Evolutionary conservation across 2,113 vertebrate species (phyloP), one percentile per base, ranked within the genome.

Genomic region (Xiphias gladius): DNA sequence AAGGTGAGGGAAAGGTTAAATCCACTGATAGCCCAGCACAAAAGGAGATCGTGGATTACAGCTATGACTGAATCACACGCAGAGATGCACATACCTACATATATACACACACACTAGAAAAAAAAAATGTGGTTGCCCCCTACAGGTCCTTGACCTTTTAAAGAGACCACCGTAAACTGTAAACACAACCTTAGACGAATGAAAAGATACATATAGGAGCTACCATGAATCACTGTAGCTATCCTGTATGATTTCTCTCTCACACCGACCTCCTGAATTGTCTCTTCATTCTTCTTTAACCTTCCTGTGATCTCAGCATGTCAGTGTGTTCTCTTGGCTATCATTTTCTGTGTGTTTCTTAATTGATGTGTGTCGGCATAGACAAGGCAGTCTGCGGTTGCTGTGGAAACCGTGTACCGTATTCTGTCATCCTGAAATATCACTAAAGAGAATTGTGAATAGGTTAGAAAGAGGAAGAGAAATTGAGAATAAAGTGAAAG

Each of bases 1-100:
- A 62, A 71, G 77, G 74, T 67, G 62, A 76, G 58, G 82, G 73
- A 82, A 88, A 93, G 88, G 89, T 91, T 76, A 92, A 55, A 57
- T 84, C 77, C 0, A 2, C 72, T 39, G 83, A 89, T 87, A 82
- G 65, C 73, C 61, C 2, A 30, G 32, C 59, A 57, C 61, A 80
- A 85, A 76, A 39, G n/a, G 43, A 79, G 39, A 73, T 13, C n/a
- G 5, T 68, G 64, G 75, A 87, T 83, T 74, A 54, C 43, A 48
- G 26, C 73, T 67, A 3, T 64, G 72, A 46, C 41, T 32, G 67
- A 73, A 57, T 26, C 4, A 19, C 58, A 73, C 41, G 30, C 22
- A 77, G 0, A 9, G 20, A 77, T 13, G 39, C 41, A 59, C 35
- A 54, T 48, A 46, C n/a, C 65, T 19, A 1, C 50, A 7, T 32